phyloP scores from a whole-genome alignment of 1,140 invertebrate genomes.

The Pseudomyrmex flavicornis region DNA sequence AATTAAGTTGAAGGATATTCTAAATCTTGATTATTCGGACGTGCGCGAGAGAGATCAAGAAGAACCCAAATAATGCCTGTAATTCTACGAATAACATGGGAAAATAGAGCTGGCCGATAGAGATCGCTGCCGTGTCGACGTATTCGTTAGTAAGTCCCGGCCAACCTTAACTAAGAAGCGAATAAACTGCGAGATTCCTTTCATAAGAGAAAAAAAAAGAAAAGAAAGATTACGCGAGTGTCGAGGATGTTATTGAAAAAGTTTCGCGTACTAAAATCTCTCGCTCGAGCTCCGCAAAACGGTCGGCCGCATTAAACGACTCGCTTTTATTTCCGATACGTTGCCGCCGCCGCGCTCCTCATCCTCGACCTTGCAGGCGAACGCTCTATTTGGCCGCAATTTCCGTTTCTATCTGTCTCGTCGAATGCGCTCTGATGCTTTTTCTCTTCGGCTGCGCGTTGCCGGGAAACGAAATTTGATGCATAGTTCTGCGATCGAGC shows the following conservation, averaged over 20 bases:
- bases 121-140: conserved; percentile 16
- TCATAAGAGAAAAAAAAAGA: neutral
- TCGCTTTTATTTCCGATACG: conserved; percentile 62
- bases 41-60: neutral
- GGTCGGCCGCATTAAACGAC: conserved; percentile 40
- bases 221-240: conserved; percentile 11
- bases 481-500: conserved; percentile 55
- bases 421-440: conserved; percentile 32
- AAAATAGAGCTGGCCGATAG: conserved; percentile 4
- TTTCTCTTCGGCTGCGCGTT: conserved; percentile 1
- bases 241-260: conserved; percentile 54
- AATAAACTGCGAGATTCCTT: conserved; percentile 4
- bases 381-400: conserved; percentile 65
- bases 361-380: conserved; percentile 31
- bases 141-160: conserved; percentile 28
- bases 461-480: conserved; percentile 66
- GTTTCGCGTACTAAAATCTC: conserved; percentile 49
- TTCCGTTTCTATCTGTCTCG: conserved; percentile 71
- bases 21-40: conserved; percentile 43
- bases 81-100: neutral
- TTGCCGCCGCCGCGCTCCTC: neutral
- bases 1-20: conserved; percentile 37
- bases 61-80: conserved; percentile 32
- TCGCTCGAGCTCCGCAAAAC: conserved; percentile 13
- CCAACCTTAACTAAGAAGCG: neutral